Evolutionary conservation across 2,888 invertebrate genomes (phyloP).

Genomic region (Pammene fasciana): DNA sequence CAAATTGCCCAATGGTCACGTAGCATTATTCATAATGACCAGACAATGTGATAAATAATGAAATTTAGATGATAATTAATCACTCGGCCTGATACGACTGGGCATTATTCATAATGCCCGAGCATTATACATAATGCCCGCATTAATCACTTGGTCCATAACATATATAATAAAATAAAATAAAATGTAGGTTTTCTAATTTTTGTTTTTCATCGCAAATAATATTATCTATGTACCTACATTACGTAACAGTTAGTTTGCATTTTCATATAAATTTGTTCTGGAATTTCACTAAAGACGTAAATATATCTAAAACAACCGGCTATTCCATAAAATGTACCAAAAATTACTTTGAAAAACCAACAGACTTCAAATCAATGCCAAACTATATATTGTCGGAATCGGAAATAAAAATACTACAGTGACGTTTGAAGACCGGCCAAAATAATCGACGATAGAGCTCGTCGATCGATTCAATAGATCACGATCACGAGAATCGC

Average conservation of each 20-base stretch:
- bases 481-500: conserved; percentile 51
- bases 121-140: too few species aligned
- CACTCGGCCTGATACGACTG: too few species aligned
- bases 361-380: conserved; percentile 48
- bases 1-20: too few species aligned
- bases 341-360: conserved; percentile 48
- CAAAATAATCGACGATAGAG: conserved; percentile 58
- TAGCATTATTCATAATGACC: too few species aligned
- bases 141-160: too few species aligned
- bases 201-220: neutral
- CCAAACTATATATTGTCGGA: conserved; percentile 50
- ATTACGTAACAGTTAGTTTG: neutral
- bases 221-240: too few species aligned
- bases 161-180: neutral
- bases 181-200: neutral
- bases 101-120: too few species aligned
- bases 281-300: conserved; percentile 2
- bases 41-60: too few species aligned
- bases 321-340: conserved; percentile 42
- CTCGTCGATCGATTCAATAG: conserved; percentile 52
- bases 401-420: conserved; percentile 64
- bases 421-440: conserved; percentile 70
- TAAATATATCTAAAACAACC: conserved; percentile 35
- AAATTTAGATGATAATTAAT: too few species aligned
- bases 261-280: neutral